Percentiles rank a stretch among this genome's conserved stretches.
phyloP scores from a whole-genome alignment of 2,888 invertebrate genomes.

The Bruchidius siliquastri region DNA sequence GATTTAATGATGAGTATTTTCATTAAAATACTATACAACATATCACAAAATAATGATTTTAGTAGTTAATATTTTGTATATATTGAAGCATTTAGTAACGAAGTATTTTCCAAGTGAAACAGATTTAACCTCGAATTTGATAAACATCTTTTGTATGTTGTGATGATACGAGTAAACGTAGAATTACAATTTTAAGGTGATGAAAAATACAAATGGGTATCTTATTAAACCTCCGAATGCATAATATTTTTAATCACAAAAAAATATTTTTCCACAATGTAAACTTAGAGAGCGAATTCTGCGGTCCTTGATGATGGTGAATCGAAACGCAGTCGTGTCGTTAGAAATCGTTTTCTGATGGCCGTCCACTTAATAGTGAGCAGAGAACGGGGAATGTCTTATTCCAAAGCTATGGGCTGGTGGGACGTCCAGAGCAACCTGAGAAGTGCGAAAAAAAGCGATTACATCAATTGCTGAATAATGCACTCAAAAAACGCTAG shows the following conservation, averaged over 20 bases:
- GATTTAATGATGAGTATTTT: no score
- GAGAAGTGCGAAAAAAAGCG: constrained; percentile 16
- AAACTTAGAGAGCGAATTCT: neutral
- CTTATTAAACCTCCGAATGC: neutral
- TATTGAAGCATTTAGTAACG: neutral
- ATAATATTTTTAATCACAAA: neutral
- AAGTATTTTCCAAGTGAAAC: neutral
- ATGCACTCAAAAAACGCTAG: no score
- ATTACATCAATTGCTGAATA: no score
- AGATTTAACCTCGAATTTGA: no score
- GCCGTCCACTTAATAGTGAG: constrained; percentile 41
- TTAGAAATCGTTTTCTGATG: constrained; percentile 13
- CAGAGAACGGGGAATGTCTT: constrained; percentile 74
- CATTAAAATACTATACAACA: no score
- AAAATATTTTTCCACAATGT: neutral
- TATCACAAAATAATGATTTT: no score
- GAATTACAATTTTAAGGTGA: neutral
- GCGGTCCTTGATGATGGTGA: neutral
- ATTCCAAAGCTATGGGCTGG: constrained; percentile 79
- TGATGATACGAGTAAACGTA: neutral
- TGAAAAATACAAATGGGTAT: neutral
- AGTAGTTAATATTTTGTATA: no score
- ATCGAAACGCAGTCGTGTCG: constrained; percentile 24
- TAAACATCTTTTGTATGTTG: neutral
- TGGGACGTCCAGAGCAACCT: constrained; percentile 61